Evolutionary conservation across 2,113 vertebrate genomes (phyloP).

Genomic region (Chaenogobius annularis): DNA sequence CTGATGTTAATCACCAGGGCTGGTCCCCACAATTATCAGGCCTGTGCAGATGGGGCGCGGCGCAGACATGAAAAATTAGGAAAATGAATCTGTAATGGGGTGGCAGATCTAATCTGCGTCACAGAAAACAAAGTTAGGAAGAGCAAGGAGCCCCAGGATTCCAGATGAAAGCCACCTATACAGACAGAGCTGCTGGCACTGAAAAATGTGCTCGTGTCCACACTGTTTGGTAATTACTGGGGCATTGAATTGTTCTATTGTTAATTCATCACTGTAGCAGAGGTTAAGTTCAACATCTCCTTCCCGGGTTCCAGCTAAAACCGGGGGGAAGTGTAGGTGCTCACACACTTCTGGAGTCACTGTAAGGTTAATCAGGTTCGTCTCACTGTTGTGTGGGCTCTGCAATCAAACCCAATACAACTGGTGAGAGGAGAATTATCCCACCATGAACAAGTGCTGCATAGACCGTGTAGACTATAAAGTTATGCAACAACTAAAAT

Average conservation of each 20-base stretch:
- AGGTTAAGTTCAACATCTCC: constrained; percentile 97
- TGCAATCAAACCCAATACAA: constrained; percentile 71
- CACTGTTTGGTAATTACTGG: constrained; percentile 99
- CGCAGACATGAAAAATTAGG: constrained; percentile 99
- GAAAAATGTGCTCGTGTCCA: constrained; percentile 97
- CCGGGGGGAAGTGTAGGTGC: constrained; percentile 78
- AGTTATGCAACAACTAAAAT: too few relatives aligned
- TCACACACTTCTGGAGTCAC: constrained; percentile 89
- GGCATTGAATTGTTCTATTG: constrained; percentile 98
- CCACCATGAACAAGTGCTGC: constrained; percentile 7
- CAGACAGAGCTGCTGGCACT: constrained; percentile 90
- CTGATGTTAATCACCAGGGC: constrained; percentile 99
- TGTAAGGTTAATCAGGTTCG: constrained; percentile 98
- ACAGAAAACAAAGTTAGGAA: constrained; percentile 99
- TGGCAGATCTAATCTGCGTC: constrained; percentile 99
- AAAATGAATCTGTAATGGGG: constrained; percentile 99
- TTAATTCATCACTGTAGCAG: constrained; percentile 98
- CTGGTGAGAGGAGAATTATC: constrained; percentile 10
- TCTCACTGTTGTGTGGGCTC: constrained; percentile 84
- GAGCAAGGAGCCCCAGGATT: constrained; percentile 89
- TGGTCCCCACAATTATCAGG: constrained; percentile 99
- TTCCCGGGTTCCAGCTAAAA: constrained; percentile 88
- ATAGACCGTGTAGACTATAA: background rate
- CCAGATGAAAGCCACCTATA: constrained; percentile 91
- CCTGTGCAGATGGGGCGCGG: constrained; percentile 99